Base-by-base conservation (phyloP, 2,113 vertebrate genomes). In the Percopsis transmontana region DNA sequence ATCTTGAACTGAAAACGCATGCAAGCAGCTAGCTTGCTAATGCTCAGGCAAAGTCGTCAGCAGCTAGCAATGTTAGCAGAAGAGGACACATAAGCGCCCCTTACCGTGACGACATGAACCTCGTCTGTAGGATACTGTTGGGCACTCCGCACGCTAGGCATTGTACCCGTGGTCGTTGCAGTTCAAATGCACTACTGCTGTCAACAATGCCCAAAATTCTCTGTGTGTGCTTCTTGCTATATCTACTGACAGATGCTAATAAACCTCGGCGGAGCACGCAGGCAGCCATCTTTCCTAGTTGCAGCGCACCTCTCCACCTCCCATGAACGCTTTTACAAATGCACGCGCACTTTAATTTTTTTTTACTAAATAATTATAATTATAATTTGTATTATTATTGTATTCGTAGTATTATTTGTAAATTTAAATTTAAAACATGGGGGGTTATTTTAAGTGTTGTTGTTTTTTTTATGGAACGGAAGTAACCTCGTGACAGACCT, bases 21-120 rank as follows among this genome's bases (percentile, higher is more conserved):
- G 48, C 1, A 5, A 9, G 20, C 39, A 40, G 15, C 50, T 7
- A 27, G 24, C 53, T 55, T 24, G 53, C 27, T 44, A 3, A 7
- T 23, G 33, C 3, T 27, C 24, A 21, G 80, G 76, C 75, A 57
- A 56, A 59, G 58, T 23, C 68, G 52, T 24, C 24, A 54, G 15
- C 73, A 50, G 70, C 50, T 87, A 88, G 80, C 83, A 57, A 7
- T 2, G 40, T 3, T 12, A 61, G 21, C 52, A 18, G 38, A 56
- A 16, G 48, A 68, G 73, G 73, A 70, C 79, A 71, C 27, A 23
- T 60, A 27, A 16, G 38, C 27, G 50, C 70, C 39, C 54, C 89
- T 90, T 90, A 93, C 92, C 92, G 89, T 85, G 92, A 92, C 38
- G 92, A 91, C 87, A 93, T 90, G 56, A 89, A 88, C 72, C 91